Evolutionary conservation across 1,140 invertebrate species (phyloP), one percentile per base, ranked within the genome.

Genomic region (Halictus rubicundus): DNA sequence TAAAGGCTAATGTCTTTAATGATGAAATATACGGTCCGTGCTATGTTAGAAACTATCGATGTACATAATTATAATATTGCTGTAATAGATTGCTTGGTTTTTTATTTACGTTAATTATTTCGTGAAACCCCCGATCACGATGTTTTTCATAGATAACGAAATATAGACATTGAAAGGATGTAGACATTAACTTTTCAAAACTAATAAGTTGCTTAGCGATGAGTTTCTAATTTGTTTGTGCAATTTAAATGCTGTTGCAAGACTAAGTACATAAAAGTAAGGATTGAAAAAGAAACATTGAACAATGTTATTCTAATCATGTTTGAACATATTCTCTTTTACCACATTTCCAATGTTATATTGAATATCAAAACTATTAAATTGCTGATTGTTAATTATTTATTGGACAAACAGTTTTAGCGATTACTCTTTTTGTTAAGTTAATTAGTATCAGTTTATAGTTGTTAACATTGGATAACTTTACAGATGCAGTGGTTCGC

Each of bases 401-500:
- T 39, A 64, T 9, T n/a, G 5, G 7, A n/a, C 0, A 37, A 2
- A 64, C 9, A 39, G 39, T 12, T 64, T 64, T 10, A 2, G 2
- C 2, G 1, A 57, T 46, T 46, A 46, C 12, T 46, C 10, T 46
- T 2, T 46, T 46, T 12, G 14, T 12, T 3, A 42, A 42, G 54
- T 57, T 57, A 57, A 57, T n/a, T 54, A 54, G 5, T 57, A 57
- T n/a, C 6, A 6, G 2, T n/a, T n/a, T 8, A 7, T n/a, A 21
- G 3, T 57, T 57, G 19, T 7, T 57, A 57, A 57, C 21, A 57
- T n/a, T 6, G 6, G 54, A 3, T 14, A 21, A 39, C 63, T 27
- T 66, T 80, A 19, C 74, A 93, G 91, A 92, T 93, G 91, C 89
- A 89, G 87, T 89, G 88, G 85, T 64, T 91, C 25, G 80, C 76